These are phyloP conservation scores for Balaeniceps rex DNA, from an alignment of 2,113 vertebrate genomes.

Conservation along the genomic window DNA sequence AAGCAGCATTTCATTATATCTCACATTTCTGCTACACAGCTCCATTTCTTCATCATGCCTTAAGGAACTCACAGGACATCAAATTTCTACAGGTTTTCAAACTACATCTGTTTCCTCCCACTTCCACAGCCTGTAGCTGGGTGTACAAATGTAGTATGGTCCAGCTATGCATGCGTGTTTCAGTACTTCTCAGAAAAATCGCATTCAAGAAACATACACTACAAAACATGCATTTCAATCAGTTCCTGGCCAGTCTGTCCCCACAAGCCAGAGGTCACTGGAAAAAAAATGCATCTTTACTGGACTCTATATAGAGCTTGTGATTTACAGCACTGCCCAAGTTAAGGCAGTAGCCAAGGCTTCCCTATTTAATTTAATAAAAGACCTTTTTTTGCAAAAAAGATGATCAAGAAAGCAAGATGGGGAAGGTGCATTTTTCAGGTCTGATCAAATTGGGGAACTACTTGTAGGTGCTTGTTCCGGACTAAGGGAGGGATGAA, in stretches of 20 bases:
- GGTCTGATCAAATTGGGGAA: background rate
- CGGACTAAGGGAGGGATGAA: background rate
- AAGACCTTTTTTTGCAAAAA: no score
- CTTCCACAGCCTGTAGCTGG: background rate
- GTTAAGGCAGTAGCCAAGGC: background rate
- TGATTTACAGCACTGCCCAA: background rate
- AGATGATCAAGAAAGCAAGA: background rate
- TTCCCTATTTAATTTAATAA: background rate
- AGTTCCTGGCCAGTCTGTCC: background rate
- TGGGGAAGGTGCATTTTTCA: background rate
- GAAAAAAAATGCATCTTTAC: background rate
- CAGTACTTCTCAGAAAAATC: background rate
- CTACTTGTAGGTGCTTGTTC: background rate
- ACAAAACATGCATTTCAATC: background rate
- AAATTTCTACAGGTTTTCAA: background rate
- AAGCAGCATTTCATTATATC: background rate
- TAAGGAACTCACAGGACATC: background rate
- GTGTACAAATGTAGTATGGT: background rate
- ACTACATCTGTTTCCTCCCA: background rate
- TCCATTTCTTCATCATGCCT: background rate
- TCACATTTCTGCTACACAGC: background rate
- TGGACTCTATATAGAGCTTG: background rate
- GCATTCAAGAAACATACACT: accelerated
- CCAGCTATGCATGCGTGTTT: accelerated
- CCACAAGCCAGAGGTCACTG: background rate